Evolutionary conservation across 2,888 invertebrate species (phyloP), one percentile per base, ranked within the genome.

Genomic region (Thymelicus lineola): DNA sequence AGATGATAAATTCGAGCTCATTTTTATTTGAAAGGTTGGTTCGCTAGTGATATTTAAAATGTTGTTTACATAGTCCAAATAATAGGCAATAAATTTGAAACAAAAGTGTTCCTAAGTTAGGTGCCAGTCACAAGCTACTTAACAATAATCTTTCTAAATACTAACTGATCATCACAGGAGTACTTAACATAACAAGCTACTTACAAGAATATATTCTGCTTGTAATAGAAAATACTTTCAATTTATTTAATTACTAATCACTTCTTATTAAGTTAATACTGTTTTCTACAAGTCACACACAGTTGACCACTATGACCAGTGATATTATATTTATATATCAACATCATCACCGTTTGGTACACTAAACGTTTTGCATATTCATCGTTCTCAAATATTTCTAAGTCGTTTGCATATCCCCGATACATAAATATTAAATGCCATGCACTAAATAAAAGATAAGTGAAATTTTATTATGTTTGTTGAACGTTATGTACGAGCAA

Each of bases 351-450:
- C 15, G 50, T 17, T 17, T 50, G 42, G 10, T 42, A 15, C 48
- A n/a, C 14, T 53, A 20, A 53, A 53, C 53, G 10, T 53, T 20
- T 20, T 53, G 53, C 53, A 53, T 53, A 53, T 53, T 53, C 53
- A 53, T 53, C 53, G 9, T 20, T 53, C 7, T 17, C 53, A 53
- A 20, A 53, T 20, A 53, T 20, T 53, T 48, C 15, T 48, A n/a
- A 48, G 15, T 48, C 48, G 15, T 48, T 15, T 53, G 20, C 12
- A 12, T 53, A 53, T 53, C 12, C 53, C 20, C 53, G 7, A 20
- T 12, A 12, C 53, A 20, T 20, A 20, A 53, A 20, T 53, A 17
- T 5, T 28, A 28, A 28, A 45, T 45, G 14, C n/a, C 45, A 45
- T 48, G 15, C 3, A 48, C 15, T 48, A 5, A 15, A 15, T 45